Percentiles rank a stretch among this genome's conserved stretches.
phyloP scores from a whole-genome alignment of 2,888 invertebrate species.

The Nomada lathburiana region DNA sequence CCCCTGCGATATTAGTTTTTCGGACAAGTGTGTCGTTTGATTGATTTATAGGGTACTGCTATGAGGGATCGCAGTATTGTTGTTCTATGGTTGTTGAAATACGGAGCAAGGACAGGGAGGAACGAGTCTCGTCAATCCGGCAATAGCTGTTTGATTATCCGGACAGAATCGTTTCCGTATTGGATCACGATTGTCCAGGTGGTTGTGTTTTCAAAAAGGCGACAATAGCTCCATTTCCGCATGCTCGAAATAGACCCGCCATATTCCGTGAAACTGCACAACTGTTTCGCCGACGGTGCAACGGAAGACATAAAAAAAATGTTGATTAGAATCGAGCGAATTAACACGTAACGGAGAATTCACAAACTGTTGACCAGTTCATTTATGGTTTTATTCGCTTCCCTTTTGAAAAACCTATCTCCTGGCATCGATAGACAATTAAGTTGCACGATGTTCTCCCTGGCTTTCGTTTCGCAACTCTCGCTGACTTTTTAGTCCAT shows the following conservation, averaged over 20 bases:
- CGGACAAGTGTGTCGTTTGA: not conserved
- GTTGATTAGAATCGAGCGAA: too few relatives aligned
- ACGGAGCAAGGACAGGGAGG: not conserved
- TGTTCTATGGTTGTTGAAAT: not conserved
- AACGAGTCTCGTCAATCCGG: too few relatives aligned
- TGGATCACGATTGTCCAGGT: not conserved
- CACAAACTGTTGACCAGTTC: too few relatives aligned
- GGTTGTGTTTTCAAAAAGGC: not conserved
- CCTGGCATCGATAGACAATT: not conserved
- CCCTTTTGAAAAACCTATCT: too few relatives aligned
- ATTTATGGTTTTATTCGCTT: too few relatives aligned
- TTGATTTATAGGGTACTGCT: not conserved
- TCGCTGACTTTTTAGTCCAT: not conserved
- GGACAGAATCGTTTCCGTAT: conserved; percentile 1
- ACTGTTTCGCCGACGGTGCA: not conserved
- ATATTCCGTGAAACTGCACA: not conserved
- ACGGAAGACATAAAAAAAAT: too few relatives aligned
- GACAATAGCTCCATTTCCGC: not conserved
- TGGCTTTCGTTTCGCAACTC: conserved; percentile 29
- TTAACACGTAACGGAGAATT: too few relatives aligned
- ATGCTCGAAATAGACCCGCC: not conserved
- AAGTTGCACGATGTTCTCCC: not conserved
- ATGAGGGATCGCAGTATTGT: not conserved
- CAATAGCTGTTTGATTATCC: not conserved
- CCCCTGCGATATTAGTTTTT: not conserved